Evolutionary conservation across 2,797 vertebrate genomes (phyloP).

Genomic region (Propithecus deckenii): DNA sequence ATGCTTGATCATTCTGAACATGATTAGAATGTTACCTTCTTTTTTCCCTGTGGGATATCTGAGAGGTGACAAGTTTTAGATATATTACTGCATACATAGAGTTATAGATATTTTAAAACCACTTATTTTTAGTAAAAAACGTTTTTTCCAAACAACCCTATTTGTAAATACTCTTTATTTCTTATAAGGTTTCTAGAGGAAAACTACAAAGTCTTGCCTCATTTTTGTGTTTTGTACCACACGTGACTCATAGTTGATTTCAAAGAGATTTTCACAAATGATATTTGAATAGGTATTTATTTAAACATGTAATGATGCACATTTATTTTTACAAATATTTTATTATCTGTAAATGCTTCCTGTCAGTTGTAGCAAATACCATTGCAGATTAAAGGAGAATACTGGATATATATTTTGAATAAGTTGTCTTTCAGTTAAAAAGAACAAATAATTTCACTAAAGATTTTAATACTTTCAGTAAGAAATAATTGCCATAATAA

Average conservation of each 20-base stretch:
- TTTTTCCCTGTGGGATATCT: not conserved
- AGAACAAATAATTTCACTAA: not conserved
- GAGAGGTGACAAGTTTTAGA: not conserved
- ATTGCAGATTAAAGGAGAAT: not conserved
- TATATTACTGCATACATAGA: not conserved
- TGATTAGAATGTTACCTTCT: not conserved
- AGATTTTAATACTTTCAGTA: not conserved
- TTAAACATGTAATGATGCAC: not conserved
- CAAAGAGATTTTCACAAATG: not conserved
- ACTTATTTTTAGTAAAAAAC: constrained; percentile 9
- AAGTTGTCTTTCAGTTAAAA: not conserved
- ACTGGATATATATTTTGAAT: not conserved
- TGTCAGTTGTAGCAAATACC: not conserved
- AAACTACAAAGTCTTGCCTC: not conserved
- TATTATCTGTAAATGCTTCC: not conserved
- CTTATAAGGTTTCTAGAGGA: not conserved
- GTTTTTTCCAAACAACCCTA: not conserved
- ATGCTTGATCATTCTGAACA: not conserved
- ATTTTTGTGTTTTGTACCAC: not conserved
- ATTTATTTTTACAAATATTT: constrained; percentile 25
- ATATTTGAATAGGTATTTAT: constrained; percentile 13
- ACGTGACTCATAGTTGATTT: not conserved
- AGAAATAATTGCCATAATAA: not conserved
- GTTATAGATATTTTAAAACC: not conserved
- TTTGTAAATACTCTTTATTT: constrained; percentile 42